phyloP scores from a whole-genome alignment of 2,113 vertebrate species.

The Laterallus jamaicensis region DNA sequence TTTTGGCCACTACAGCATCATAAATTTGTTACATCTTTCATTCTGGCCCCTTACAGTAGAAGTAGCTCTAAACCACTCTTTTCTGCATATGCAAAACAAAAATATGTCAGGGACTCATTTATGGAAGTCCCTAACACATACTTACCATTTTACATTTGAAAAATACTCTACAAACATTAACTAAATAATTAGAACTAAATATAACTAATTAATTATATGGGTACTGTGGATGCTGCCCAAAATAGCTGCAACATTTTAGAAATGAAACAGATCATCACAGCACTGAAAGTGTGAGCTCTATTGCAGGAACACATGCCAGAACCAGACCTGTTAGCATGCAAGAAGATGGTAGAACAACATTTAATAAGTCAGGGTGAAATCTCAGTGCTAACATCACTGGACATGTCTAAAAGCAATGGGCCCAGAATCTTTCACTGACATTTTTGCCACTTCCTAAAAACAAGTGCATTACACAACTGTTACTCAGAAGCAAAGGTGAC shows the following conservation, averaged over 20 bases:
- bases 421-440: neutral
- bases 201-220: slow-evolving; percentile 11
- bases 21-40: neutral
- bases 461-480: neutral
- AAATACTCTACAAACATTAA: slow-evolving; percentile 8
- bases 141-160: neutral
- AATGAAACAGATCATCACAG: neutral
- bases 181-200: slow-evolving; percentile 20
- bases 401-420: neutral
- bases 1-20: neutral
- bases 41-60: neutral
- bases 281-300: neutral
- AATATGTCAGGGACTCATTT: neutral
- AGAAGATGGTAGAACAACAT: neutral
- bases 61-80: neutral
- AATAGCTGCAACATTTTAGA: neutral
- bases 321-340: neutral
- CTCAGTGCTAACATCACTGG: neutral
- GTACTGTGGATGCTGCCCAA: neutral
- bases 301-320: neutral
- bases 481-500: neutral
- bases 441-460: neutral
- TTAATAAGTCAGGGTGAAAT: neutral
- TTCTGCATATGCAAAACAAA: neutral
- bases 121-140: neutral